Conservation (phyloP, 2,113 vertebrate genomes). For the Xerus inauris region DNA sequence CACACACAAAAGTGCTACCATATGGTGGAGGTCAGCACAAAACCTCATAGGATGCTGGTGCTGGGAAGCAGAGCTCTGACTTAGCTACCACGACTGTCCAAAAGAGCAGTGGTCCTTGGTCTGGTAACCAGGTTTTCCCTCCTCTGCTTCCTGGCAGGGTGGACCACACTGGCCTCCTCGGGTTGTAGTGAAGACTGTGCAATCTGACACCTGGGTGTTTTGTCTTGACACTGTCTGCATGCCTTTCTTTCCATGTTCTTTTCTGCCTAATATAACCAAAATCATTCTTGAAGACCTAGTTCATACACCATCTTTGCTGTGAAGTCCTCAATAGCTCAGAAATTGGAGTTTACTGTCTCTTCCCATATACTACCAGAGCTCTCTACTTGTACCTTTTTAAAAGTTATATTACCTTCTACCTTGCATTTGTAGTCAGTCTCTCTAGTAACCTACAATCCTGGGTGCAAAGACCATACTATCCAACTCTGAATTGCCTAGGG, state of each 20-base stretch:
- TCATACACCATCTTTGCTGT: slow-evolving; percentile 16
- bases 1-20: neutral
- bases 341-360: neutral
- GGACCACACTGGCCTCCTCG: neutral
- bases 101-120: neutral
- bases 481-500: slow-evolving; percentile 57
- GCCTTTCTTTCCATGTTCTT: neutral
- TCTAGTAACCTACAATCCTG: slow-evolving; percentile 46
- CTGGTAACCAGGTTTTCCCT: neutral
- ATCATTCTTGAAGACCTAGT: neutral
- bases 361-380: neutral
- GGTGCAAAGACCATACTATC: slow-evolving; percentile 35
- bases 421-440: slow-evolving; percentile 26
- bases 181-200: neutral
- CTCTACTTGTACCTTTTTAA: neutral
- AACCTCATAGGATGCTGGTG: neutral
- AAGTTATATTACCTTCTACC: neutral
- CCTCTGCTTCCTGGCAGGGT: neutral
- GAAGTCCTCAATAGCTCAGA: neutral
- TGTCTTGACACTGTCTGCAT: neutral
- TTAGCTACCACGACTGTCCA: neutral
- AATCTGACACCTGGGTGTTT: neutral
- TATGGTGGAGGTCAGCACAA: neutral
- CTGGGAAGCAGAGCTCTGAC: neutral
- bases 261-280: neutral